phyloP scores from a whole-genome alignment of 35 echinoderm and acorn worm species.

The Nesometra sesokonis region DNA sequence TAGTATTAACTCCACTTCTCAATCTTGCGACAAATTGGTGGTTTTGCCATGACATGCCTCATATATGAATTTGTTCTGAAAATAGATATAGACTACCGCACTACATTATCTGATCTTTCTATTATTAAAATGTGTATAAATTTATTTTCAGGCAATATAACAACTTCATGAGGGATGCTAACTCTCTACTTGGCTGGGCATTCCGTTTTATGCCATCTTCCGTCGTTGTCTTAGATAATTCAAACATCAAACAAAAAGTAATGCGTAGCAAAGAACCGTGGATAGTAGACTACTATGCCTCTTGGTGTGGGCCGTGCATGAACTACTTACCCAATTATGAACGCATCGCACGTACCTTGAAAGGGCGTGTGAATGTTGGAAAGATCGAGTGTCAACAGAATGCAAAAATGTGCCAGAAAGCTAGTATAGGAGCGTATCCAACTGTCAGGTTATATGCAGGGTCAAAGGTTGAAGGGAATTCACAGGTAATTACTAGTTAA shows the following conservation, averaged over 20 bases:
- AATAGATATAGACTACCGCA: no score
- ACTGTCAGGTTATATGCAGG: conserved; percentile 84
- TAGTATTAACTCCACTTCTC: no score
- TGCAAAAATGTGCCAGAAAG: conserved; percentile 63
- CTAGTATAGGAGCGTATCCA: conserved; percentile 65
- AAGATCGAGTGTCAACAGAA: conserved; percentile 73
- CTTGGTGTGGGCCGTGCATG: conserved; percentile 73
- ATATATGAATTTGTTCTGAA: neutral
- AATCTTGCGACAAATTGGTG: no score
- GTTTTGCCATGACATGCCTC: no score
- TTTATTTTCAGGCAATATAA: conserved; percentile 56
- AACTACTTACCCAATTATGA: conserved; percentile 75
- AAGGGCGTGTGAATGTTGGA: conserved; percentile 63
- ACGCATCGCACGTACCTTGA: conserved; percentile 59
- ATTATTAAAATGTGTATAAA: neutral
- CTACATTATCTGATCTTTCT: no score
- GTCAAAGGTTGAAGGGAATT: conserved; percentile 50
- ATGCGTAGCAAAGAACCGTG: conserved; percentile 71
- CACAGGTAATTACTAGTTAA: conserved; percentile 54
- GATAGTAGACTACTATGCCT: conserved; percentile 79
- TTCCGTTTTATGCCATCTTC: conserved; percentile 69
- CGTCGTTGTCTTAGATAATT: conserved; percentile 40
- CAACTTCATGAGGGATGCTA: conserved; percentile 64
- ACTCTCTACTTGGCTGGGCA: conserved; percentile 69
- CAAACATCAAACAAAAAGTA: conserved; percentile 69